Evolutionary conservation across 2,888 invertebrate species (phyloP).

Genomic region (Ichneumoninae sp.): DNA sequence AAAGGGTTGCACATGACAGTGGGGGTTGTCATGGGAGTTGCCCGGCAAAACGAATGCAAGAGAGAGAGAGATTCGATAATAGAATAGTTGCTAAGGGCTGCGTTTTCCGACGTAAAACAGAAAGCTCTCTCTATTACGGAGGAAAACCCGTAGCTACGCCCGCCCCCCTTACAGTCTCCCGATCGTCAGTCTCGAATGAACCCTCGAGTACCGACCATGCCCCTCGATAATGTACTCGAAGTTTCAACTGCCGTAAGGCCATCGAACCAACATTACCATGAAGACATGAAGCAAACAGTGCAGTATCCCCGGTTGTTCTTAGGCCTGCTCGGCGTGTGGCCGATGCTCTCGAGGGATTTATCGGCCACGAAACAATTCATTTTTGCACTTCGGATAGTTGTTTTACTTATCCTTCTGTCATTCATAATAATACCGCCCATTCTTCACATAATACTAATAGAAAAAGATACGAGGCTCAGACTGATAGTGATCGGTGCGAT

Average conservation of each 20-base stretch:
- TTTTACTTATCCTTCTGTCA: background rate
- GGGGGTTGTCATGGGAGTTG: no score
- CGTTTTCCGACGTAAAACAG: no score
- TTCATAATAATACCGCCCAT: background rate
- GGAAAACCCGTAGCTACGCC: background rate
- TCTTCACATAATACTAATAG: background rate
- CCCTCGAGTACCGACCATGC: background rate
- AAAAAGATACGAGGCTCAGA: constrained; percentile 17
- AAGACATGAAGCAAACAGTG: background rate
- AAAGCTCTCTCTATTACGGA: no score
- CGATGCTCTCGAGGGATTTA: constrained; percentile 6
- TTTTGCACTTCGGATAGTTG: background rate
- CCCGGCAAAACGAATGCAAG: no score
- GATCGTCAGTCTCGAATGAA: background rate
- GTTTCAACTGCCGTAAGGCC: background rate
- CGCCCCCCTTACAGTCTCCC: background rate
- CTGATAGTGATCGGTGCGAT: constrained; percentile 50
- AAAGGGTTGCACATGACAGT: no score
- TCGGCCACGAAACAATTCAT: background rate
- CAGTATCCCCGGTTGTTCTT: background rate
- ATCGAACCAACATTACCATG: background rate
- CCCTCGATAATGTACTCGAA: background rate
- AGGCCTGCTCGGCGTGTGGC: background rate
- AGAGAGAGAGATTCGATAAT: no score
- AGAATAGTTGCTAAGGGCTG: no score